Evolutionary conservation across 1,140 invertebrate genomes (phyloP).

Genomic region (Drosophila neocordata): DNA sequence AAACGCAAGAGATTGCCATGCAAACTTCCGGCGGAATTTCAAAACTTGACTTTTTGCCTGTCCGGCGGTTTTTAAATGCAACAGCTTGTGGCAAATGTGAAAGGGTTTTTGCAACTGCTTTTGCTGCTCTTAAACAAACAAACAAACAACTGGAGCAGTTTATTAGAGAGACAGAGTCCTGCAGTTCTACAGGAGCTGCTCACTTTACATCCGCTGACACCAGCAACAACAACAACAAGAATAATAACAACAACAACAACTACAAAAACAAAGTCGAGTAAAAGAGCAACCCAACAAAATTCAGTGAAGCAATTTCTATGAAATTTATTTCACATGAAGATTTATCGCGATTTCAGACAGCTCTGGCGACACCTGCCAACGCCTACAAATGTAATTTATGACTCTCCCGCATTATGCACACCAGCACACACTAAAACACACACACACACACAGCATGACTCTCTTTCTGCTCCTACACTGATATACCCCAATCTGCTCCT

Average conservation of each 20-base stretch:
- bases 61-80: constrained; percentile 68
- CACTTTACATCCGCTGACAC: constrained; percentile 68
- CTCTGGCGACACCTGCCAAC: constrained; percentile 83
- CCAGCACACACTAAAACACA: constrained; percentile 52
- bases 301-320: constrained; percentile 83
- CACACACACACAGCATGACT: constrained; percentile 42
- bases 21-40: constrained; percentile 74
- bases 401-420: constrained; percentile 80
- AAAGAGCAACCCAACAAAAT: constrained; percentile 77
- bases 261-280: constrained; percentile 53
- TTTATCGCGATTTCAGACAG: constrained; percentile 83
- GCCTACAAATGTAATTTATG: constrained; percentile 83
- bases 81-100: constrained; percentile 62
- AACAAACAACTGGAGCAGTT: constrained; percentile 35
- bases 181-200: constrained; percentile 69
- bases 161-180: constrained; percentile 46
- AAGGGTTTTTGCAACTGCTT: too few species aligned
- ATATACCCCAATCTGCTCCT: background rate
- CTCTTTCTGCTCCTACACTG: constrained; percentile 22
- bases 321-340: constrained; percentile 83
- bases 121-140: constrained; percentile 30
- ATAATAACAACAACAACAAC: constrained; percentile 22
- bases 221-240: constrained; percentile 24
- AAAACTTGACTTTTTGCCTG: constrained; percentile 66
- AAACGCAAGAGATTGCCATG: constrained; percentile 48